phyloP scores from a whole-genome alignment of 1,140 invertebrate species.

The Leptinotarsa lineolata region DNA sequence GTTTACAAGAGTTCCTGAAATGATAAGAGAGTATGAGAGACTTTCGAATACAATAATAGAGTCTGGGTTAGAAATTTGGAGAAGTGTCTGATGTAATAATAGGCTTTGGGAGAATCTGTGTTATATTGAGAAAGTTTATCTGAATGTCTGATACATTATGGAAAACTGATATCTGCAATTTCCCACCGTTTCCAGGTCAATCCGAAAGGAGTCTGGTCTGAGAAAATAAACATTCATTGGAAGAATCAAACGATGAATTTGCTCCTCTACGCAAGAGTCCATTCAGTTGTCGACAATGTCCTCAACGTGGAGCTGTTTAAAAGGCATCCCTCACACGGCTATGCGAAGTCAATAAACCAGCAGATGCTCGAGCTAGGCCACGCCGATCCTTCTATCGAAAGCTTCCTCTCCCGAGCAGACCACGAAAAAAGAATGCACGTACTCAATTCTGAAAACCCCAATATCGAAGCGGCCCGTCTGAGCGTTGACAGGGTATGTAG shows the following conservation, averaged over 20 bases:
- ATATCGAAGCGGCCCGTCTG: constrained; percentile 25
- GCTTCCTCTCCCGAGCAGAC: constrained; percentile 69
- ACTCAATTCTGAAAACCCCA: constrained; percentile 33
- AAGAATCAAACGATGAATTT: constrained; percentile 47
- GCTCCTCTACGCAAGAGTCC: constrained; percentile 63
- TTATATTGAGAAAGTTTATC: no score
- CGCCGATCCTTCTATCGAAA: constrained; percentile 72
- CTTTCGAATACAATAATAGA: no score
- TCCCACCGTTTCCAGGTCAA: constrained; percentile 44
- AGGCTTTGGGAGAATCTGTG: no score
- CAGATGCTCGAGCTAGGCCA: constrained; percentile 64
- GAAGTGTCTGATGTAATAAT: no score
- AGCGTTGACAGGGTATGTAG: constrained; percentile 1
- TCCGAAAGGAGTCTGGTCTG: constrained; percentile 64
- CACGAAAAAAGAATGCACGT: constrained; percentile 36
- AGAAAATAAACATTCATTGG: constrained; percentile 61
- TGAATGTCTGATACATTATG: no score
- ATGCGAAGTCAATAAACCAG: constrained; percentile 63
- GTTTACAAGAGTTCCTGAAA: no score
- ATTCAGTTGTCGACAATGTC: constrained; percentile 76
- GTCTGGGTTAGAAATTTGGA: no score
- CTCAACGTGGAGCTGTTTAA: constrained; percentile 66
- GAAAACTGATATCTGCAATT: no score
- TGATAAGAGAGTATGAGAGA: no score
- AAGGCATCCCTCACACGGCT: constrained; percentile 15